Evolutionary conservation across 2,797 vertebrate genomes (phyloP).

Genomic region (Pagetopsis macropterus): DNA sequence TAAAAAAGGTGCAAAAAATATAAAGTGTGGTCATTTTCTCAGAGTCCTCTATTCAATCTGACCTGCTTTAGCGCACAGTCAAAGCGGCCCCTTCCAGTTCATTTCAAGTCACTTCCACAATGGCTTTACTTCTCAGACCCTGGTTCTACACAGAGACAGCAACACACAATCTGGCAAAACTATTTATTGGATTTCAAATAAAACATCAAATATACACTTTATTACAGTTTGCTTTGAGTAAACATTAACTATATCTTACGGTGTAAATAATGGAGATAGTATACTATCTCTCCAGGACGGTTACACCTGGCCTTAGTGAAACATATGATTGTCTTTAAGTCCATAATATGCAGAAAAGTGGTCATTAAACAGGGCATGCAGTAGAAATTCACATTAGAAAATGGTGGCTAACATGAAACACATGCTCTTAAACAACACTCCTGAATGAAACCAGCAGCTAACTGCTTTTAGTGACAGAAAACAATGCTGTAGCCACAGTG

Average conservation of each 20-base stretch:
- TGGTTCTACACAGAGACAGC: conserved; percentile 10
- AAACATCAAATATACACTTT: conserved; percentile 71
- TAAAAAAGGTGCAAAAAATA: too few species aligned
- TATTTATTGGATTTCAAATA: conserved; percentile 59
- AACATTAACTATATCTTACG: conserved; percentile 39
- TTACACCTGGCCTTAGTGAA: conserved; percentile 23
- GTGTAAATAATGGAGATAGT: conserved; percentile 39
- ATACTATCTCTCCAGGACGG: conserved; percentile 11
- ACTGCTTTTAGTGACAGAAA: conserved; percentile 22
- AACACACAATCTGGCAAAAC: conserved; percentile 20
- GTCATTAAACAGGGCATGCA: conserved; percentile 74
- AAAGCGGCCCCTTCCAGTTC: not conserved
- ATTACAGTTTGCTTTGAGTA: conserved; percentile 49
- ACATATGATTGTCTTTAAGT: conserved; percentile 46
- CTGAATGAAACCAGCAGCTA: conserved; percentile 51
- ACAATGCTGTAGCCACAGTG: conserved; percentile 38
- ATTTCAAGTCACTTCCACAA: too few species aligned
- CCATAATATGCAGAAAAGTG: conserved; percentile 50
- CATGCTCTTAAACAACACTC: conserved; percentile 55
- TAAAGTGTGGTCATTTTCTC: too few species aligned
- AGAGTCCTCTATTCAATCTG: not conserved
- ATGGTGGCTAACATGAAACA: conserved; percentile 74
- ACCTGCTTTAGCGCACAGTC: not conserved
- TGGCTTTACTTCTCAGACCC: too few species aligned
- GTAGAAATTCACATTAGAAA: conserved; percentile 60